Conservation (phyloP, 2,797 vertebrate species). For the Pipistrellus kuhlii region DNA sequence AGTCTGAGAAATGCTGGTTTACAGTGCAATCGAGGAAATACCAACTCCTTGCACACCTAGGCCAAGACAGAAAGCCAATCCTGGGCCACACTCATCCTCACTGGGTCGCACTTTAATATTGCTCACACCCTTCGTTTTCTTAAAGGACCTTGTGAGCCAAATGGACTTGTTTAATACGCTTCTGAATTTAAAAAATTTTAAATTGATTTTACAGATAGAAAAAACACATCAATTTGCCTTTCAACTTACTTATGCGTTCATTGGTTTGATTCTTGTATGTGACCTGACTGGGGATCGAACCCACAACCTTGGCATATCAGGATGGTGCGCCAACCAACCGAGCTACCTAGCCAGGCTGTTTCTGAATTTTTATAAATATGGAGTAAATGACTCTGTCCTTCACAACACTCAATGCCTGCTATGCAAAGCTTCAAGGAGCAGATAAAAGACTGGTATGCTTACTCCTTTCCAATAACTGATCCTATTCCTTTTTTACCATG, state of each 20-base stretch:
- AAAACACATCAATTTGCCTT: background rate
- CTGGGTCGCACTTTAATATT: background rate
- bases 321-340: background rate
- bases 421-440: slow-evolving; percentile 2
- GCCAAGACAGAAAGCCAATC: background rate
- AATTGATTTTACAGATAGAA: background rate
- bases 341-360: background rate
- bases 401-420: background rate
- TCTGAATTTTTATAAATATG: background rate
- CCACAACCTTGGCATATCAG: background rate
- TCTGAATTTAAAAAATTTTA: background rate
- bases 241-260: background rate
- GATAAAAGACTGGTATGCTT: background rate
- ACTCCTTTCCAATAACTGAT: background rate
- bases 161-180: background rate
- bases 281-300: background rate
- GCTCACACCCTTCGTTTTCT: background rate
- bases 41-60: background rate
- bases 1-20: background rate
- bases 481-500: background rate
- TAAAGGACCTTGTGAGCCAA: background rate
- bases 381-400: background rate
- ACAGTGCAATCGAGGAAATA: background rate
- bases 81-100: accelerated
- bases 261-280: background rate